Evolutionary conservation across 2,113 vertebrate species (phyloP), one percentile per base, ranked within the genome.

Genomic region (Indicator indicator): DNA sequence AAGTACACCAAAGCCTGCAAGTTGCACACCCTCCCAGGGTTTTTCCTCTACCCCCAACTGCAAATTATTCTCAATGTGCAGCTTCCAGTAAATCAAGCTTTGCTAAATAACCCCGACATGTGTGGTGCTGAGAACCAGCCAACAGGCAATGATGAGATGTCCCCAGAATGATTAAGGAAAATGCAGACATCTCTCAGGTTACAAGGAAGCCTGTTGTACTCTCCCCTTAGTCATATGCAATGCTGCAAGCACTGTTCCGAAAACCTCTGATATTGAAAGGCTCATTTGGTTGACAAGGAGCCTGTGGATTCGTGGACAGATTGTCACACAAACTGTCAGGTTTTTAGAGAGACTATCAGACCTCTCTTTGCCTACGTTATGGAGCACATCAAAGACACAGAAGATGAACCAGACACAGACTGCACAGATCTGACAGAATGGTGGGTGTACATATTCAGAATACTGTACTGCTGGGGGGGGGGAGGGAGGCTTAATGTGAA

Each of bases 271-370:
- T 89, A 92, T 96, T 97, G 96, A 96, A 82, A 95, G 97, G 96
- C 95, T 95, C 95, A 88, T 95, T 84, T 95, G 90, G 94, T 95
- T 92, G 92, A 97, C 94, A 97, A 96, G 92, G 76, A 97, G 79
- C 89, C 94, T 76, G 86, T 87, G 85, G 95, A 96, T 75, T 60
- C 76, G 77, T 94, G 89, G 89, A 98, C 97, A 97, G 98, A 89
- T 80, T 97, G 97, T 98, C 98, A 97, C 95, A 96, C 94, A 94
- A 98, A 97, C 97, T 97, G 97, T 97, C 97, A 97, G 96, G 96
- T 95, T 98, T 97, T 96, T 95, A 97, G 97, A 96, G 94, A 97
- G 97, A 98, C 96, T 97, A 98, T 98, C 97, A 97, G 85, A 94
- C 81, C 89, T 94, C 92, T 94, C 96, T 95, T 89, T 94, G 90